phyloP scores from a whole-genome alignment of 35 echinoderm and acorn worm species.

The Heliocidaris erythrogramma region DNA sequence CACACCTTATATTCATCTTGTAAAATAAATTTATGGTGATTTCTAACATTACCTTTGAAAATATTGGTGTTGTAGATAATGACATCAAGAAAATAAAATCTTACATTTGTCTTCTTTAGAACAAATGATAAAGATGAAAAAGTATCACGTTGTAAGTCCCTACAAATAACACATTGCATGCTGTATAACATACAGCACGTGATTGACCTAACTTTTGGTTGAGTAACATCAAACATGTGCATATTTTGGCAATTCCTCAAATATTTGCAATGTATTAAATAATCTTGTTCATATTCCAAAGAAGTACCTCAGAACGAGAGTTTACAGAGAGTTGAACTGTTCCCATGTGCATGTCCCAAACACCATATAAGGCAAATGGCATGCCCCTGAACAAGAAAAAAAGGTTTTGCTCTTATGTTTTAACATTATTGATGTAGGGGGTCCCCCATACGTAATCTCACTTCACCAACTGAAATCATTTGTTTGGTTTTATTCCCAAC shows the following conservation, averaged over 20 bases:
- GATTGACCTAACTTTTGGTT: too few relatives aligned
- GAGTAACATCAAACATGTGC: neutral
- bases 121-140: too few relatives aligned
- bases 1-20: too few relatives aligned
- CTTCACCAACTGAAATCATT: neutral
- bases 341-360: neutral
- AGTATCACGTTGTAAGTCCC: too few relatives aligned
- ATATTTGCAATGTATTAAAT: neutral
- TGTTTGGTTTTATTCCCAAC: neutral
- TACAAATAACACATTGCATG: too few relatives aligned
- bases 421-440: neutral
- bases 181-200: too few relatives aligned
- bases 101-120: too few relatives aligned
- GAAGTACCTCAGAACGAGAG: neutral
- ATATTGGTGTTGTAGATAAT: too few relatives aligned
- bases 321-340: neutral
- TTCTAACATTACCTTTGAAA: too few relatives aligned
- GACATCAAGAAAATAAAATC: too few relatives aligned
- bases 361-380: neutral
- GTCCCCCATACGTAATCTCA: neutral
- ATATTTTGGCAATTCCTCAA: neutral
- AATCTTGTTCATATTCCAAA: neutral
- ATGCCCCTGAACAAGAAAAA: neutral
- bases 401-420: neutral
- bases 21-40: too few relatives aligned